Conservation (phyloP, 2,113 vertebrate genomes). For the Silurus asotus region DNA sequence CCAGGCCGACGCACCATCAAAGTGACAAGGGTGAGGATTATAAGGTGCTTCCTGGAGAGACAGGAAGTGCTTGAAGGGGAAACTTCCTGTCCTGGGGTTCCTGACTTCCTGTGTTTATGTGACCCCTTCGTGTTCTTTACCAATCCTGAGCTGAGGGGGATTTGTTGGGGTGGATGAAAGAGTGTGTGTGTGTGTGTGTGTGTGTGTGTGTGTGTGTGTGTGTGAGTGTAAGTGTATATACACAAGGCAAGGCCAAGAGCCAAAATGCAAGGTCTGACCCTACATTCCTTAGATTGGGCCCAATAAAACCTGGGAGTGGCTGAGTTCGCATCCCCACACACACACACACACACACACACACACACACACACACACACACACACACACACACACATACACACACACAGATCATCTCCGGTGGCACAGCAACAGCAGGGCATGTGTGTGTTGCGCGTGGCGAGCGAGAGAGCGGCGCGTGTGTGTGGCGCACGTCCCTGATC, state of each 20-base stretch:
- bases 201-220: conserved; percentile 2
- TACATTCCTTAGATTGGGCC: conserved; percentile 69
- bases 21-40: not conserved
- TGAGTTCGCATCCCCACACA: not conserved
- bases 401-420: conserved; percentile 1
- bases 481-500: conserved; percentile 26
- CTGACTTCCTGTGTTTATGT: not conserved
- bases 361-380: conserved; percentile 2
- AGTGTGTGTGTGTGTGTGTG: not conserved
- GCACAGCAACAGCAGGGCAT: conserved; percentile 25
- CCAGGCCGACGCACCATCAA: not conserved
- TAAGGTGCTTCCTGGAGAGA: not conserved
- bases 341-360: conserved; percentile 29
- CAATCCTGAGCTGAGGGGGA: not conserved
- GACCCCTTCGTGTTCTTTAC: not conserved
- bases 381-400: conserved; percentile 14
- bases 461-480: conserved; percentile 20
- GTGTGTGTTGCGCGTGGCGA: conserved; percentile 17
- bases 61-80: not conserved
- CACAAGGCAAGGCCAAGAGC: conserved; percentile 53
- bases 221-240: not conserved
- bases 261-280: conserved; percentile 70
- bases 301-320: conserved; percentile 64
- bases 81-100: not conserved
- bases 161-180: not conserved